Percentiles rank a stretch among this genome's conserved stretches.
Evolutionary conservation across 2,797 vertebrate genomes (phyloP).

Genomic region (Coreius guichenoti): DNA sequence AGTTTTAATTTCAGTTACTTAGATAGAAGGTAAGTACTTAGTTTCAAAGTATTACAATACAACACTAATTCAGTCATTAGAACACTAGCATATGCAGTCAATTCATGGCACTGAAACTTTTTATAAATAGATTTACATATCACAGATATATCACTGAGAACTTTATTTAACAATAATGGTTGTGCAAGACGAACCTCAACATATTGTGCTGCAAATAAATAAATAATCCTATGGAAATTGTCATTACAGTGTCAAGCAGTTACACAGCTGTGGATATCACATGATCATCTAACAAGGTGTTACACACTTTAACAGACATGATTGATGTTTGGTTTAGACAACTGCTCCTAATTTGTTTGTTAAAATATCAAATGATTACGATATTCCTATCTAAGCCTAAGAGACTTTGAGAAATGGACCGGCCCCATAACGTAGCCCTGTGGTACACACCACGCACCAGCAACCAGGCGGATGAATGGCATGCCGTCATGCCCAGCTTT

Average conservation of each 20-base stretch:
- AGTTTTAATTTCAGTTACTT: background rate
- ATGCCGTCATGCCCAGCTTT: constrained; percentile 47
- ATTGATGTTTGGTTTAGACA: background rate
- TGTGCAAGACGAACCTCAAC: background rate
- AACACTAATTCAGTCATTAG: background rate
- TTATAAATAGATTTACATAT: background rate
- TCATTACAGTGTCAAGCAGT: background rate
- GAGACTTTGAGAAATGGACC: background rate
- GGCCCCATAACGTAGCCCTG: background rate
- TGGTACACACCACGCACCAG: constrained; percentile 20
- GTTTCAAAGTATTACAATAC: background rate
- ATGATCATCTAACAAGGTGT: background rate
- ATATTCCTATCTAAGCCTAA: background rate
- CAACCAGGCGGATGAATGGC: constrained; percentile 57
- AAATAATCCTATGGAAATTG: background rate
- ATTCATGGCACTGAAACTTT: background rate
- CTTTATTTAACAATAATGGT: background rate
- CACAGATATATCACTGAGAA: background rate
- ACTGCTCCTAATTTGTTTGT: background rate
- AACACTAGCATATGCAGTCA: background rate
- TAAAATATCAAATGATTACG: background rate
- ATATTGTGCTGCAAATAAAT: background rate
- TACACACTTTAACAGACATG: background rate
- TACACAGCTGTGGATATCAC: background rate
- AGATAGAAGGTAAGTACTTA: background rate